Conservation (phyloP, 2,888 invertebrate genomes). For the Caenorhabditis zanzibari region DNA sequence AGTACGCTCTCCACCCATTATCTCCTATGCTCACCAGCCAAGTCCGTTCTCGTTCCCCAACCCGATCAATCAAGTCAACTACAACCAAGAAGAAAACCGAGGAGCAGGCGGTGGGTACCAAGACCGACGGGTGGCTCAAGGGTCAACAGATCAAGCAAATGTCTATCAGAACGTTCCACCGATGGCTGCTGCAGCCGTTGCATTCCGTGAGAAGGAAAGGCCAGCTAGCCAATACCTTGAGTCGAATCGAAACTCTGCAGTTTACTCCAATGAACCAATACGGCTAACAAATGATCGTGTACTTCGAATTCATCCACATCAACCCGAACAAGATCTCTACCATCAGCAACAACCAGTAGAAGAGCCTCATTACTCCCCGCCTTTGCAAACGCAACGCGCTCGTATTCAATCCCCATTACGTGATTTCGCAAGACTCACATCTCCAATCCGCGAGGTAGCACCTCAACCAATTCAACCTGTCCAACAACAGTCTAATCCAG, state of each 20-base stretch:
- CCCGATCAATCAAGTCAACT: conserved; percentile 61
- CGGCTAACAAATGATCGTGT: conserved; percentile 64
- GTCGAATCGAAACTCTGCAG: conserved; percentile 51
- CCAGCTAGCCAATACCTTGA: conserved; percentile 30
- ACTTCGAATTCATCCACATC: conserved; percentile 60
- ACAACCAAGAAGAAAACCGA: conserved; percentile 30
- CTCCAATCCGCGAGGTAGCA: conserved; percentile 59
- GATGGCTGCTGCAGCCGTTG: conserved; percentile 4
- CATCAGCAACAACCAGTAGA: conserved; percentile 36
- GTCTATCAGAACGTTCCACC: conserved; percentile 62
- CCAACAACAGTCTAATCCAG: conserved; percentile 22
- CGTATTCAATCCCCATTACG: conserved; percentile 60
- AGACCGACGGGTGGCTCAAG: conserved; percentile 30
- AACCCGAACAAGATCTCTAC: conserved; percentile 50
- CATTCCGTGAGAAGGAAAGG: conserved; percentile 39
- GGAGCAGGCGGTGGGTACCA: conserved; percentile 28
- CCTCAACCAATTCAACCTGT: conserved; percentile 31
- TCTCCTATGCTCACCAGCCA: conserved; percentile 48
- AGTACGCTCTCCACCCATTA: conserved; percentile 30
- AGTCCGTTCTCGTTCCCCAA: conserved; percentile 53
- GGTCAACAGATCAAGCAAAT: conserved; percentile 39
- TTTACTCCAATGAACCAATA: conserved; percentile 58
- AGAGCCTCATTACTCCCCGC: conserved; percentile 31
- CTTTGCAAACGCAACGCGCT: conserved; percentile 48
- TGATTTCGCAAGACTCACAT: conserved; percentile 54